Evolutionary conservation across 2,888 invertebrate species (phyloP), one percentile per base, ranked within the genome.

Genomic region (Nudaria mundana): DNA sequence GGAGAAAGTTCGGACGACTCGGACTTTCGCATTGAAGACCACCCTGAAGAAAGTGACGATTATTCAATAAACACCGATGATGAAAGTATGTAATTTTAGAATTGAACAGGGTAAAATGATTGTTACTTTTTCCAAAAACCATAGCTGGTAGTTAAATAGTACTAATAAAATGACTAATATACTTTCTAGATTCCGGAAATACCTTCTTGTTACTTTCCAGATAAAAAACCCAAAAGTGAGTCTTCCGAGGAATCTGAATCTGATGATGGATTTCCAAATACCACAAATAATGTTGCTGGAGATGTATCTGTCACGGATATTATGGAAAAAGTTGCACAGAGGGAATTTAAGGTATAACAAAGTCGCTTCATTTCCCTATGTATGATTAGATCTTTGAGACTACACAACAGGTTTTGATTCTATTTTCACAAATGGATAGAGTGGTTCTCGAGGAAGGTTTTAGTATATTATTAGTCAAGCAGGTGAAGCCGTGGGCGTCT

Each of bases 1-100:
- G 97, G 94, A 23, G 96, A 96, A 76, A 97, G 97, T 72, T 97
- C 97, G 0, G 97, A 98, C 73, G 98, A 98, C 80, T 97, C 97
- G 44, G 98, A 98, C 83, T 98, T 97, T 81, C 92, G 97, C 37
- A 96, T 96, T 43, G 96, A 96, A 74, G 95, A 95, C 74, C 95
- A 95, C 66, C 93, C 93, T 2, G 93, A 94, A 59, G 94, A 94
- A 48, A 95, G 94, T 72, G 93, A 94, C 70, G 93, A 94, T 76
- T 87, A 83, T 52, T 94, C 93, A 1, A 90, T 93, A 45, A 93
- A 94, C 60, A 92, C 92, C 30, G 92, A 93, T 56, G 93, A 92
- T 61, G 91, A 90, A 54, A 91, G 91, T 91, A 74, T 40, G 74
- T 63, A 40, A 33, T 41, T 30, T 23, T 45, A 10, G 10, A 23